Evolutionary conservation across 1,140 invertebrate genomes (phyloP).

Genomic region (Oryctes rhinoceros): DNA sequence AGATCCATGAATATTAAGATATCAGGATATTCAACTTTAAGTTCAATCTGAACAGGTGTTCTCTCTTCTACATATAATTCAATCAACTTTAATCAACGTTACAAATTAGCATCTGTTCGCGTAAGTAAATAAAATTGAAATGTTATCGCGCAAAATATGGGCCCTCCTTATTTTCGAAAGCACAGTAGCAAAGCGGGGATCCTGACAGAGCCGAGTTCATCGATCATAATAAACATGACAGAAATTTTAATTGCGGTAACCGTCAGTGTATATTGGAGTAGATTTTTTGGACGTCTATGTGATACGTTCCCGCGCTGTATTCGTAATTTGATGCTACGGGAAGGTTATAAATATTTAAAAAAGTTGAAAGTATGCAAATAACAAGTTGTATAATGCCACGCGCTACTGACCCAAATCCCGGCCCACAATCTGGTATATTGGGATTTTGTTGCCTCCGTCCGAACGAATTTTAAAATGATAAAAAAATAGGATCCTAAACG

Average conservation of each 20-base stretch:
- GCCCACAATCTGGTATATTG: constrained; percentile 1
- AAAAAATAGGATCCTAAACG: neutral
- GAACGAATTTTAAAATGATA: neutral
- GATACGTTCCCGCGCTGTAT: neutral
- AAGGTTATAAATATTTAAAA: constrained; percentile 16
- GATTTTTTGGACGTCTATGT: neutral
- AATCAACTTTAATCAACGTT: no score
- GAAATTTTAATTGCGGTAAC: constrained; percentile 1
- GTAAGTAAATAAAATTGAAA: no score
- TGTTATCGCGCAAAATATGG: no score
- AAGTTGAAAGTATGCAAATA: constrained; percentile 4
- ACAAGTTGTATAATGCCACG: neutral
- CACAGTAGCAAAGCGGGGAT: neutral
- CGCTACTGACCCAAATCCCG: neutral
- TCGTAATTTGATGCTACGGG: neutral
- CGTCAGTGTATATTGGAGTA: neutral
- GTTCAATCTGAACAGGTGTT: no score
- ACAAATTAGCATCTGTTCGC: no score
- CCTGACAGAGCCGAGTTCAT: neutral
- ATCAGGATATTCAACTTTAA: no score
- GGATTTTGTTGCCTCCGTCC: neutral
- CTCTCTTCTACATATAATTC: no score
- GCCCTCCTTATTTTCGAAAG: no score
- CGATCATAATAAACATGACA: constrained; percentile 6
- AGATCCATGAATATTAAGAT: no score